Evolutionary conservation across 2,797 vertebrate genomes (phyloP).

Genomic region (Tapera naevia): DNA sequence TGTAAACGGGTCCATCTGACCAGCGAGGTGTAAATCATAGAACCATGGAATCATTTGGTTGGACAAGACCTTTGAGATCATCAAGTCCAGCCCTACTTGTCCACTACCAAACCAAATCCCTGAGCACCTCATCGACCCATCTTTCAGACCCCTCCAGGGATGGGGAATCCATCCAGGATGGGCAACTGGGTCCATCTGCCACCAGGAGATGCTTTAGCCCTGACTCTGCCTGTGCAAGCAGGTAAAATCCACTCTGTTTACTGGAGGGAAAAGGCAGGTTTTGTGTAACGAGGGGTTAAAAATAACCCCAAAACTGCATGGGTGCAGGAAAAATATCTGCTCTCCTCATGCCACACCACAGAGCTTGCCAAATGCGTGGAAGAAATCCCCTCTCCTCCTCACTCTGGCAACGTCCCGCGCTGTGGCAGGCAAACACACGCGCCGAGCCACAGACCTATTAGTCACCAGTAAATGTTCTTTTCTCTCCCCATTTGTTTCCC

Average conservation of each 20-base stretch:
- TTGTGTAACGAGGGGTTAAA: background rate
- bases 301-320: background rate
- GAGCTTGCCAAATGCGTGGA: background rate
- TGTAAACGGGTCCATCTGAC: too few relatives aligned
- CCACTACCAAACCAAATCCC: too few relatives aligned
- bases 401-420: background rate
- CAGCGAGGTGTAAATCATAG: too few relatives aligned
- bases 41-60: too few relatives aligned
- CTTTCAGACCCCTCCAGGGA: too few relatives aligned
- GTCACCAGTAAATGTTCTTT: slow-evolving; percentile 50
- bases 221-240: background rate
- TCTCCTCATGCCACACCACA: accelerated
- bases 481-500: slow-evolving; percentile 32
- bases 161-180: too few relatives aligned
- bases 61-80: too few relatives aligned
- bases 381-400: slow-evolving; percentile 34
- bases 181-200: background rate
- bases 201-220: background rate
- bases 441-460: background rate
- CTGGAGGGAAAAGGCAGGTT: background rate
- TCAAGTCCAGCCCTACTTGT: too few relatives aligned
- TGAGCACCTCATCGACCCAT: too few relatives aligned
- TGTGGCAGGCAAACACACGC: slow-evolving; percentile 7
- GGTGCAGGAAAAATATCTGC: background rate
- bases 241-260: background rate